Evolutionary conservation across 2,797 vertebrate genomes (phyloP).

Genomic region (Remorina albescens): DNA sequence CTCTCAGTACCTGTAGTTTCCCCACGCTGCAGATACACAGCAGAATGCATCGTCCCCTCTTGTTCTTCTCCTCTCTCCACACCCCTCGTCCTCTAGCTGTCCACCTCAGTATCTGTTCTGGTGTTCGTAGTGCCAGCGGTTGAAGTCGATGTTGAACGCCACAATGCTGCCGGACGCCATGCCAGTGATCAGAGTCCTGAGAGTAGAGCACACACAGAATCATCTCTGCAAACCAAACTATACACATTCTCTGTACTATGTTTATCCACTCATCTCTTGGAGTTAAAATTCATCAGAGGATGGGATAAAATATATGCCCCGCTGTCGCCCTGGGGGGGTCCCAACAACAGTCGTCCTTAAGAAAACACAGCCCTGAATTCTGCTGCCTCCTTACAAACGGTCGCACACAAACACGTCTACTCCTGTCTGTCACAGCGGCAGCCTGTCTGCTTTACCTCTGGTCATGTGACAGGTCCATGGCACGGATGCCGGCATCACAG

Average conservation of each 20-base stretch:
- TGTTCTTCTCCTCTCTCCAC: slow-evolving; percentile 26
- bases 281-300: slow-evolving; percentile 2
- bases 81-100: slow-evolving; percentile 49
- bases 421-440: background rate
- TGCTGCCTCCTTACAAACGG: background rate
- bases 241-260: background rate
- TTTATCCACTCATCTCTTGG: background rate
- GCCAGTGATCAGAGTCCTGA: slow-evolving; percentile 98
- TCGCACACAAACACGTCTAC: background rate
- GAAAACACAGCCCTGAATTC: background rate
- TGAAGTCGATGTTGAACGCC: slow-evolving; percentile 99
- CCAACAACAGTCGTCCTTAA: background rate
- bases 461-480: slow-evolving; percentile 99
- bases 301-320: background rate
- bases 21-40: slow-evolving; percentile 59
- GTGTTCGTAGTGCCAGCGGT: slow-evolving; percentile 99
- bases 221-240: background rate
- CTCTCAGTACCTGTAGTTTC: slow-evolving; percentile 62
- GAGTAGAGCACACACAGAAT: slow-evolving; percentile 12
- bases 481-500: slow-evolving; percentile 97
- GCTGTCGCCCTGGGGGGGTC: background rate
- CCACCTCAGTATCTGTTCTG: slow-evolving; percentile 96
- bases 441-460: slow-evolving; percentile 89
- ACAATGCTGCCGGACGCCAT: slow-evolving; percentile 99
- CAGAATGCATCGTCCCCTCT: slow-evolving; percentile 54